These are phyloP conservation scores for Dione vanillae DNA, from an alignment of 2,888 invertebrate species.

Conservation along the genomic window DNA sequence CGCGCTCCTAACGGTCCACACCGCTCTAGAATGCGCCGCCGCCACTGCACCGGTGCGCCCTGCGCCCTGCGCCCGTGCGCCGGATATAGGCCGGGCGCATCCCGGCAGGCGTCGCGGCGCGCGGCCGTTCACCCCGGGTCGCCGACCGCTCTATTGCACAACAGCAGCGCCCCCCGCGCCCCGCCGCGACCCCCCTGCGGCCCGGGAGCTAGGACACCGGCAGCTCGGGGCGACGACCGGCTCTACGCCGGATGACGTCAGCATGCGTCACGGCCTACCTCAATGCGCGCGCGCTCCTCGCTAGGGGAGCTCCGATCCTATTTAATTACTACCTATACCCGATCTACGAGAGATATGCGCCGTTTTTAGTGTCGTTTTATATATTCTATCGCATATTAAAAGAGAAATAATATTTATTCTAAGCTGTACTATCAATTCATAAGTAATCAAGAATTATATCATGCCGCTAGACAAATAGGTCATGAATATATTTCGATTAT, in stretches of 20 bases:
- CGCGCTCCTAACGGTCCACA: slow-evolving; percentile 82
- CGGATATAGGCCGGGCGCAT: slow-evolving; percentile 11
- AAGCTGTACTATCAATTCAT: background rate
- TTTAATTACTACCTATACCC: slow-evolving; percentile 60
- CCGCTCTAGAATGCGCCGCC: slow-evolving; percentile 83
- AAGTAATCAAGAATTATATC: background rate
- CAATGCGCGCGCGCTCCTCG: slow-evolving; percentile 83
- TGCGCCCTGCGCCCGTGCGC: background rate
- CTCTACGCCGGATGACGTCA: slow-evolving; percentile 76
- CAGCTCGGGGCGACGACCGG: slow-evolving; percentile 72
- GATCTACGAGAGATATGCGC: background rate
- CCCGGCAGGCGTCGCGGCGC: slow-evolving; percentile 74
- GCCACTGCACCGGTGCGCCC: slow-evolving; percentile 83
- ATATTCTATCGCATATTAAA: background rate
- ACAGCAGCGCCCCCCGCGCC: slow-evolving; percentile 59
- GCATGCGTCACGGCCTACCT: slow-evolving; percentile 84
- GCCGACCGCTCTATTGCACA: slow-evolving; percentile 82
- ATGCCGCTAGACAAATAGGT: background rate
- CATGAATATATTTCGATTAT: background rate
- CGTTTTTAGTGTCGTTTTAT: background rate
- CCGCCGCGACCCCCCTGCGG: slow-evolving; percentile 52
- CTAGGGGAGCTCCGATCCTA: slow-evolving; percentile 77
- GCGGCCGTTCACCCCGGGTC: slow-evolving; percentile 82
- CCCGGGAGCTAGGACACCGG: slow-evolving; percentile 74
- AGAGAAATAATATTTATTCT: background rate